Conservation (phyloP, 2,888 invertebrate species). For the Tholera decimalis region DNA sequence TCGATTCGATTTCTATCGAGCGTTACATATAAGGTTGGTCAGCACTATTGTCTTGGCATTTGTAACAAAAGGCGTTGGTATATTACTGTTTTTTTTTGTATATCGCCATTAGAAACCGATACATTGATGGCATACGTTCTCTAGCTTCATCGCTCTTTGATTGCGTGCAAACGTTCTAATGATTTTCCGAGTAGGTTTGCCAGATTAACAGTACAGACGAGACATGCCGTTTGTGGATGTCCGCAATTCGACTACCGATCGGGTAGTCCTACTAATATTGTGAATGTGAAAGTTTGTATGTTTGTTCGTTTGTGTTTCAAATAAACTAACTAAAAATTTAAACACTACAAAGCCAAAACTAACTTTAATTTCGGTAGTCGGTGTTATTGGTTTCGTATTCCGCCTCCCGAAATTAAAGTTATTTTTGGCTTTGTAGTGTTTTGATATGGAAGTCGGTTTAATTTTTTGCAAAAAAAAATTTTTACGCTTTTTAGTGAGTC, state of each 20-base stretch:
- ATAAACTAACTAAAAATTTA: too few species aligned
- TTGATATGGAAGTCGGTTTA: too few species aligned
- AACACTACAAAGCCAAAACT: too few species aligned
- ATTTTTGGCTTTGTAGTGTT: too few species aligned
- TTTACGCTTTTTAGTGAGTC: background rate
- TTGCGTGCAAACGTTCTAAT: conserved; percentile 41
- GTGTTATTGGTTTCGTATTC: too few species aligned
- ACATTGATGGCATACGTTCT: conserved; percentile 8
- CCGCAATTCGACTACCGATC: background rate
- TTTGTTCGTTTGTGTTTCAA: too few species aligned
- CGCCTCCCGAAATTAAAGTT: too few species aligned
- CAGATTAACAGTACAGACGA: background rate
- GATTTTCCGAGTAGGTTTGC: conserved; percentile 20
- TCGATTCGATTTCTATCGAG: conserved; percentile 15
- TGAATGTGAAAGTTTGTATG: too few species aligned
- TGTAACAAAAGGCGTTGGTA: conserved; percentile 16
- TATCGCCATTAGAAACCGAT: conserved; percentile 37
- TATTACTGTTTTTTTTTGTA: conserved; percentile 10
- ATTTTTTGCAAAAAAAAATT: too few species aligned
- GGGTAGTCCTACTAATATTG: too few species aligned
- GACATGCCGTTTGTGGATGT: background rate
- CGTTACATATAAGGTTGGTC: conserved; percentile 8
- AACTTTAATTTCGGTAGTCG: too few species aligned
- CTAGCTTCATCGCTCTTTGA: conserved; percentile 25
- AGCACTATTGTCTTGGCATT: conserved; percentile 19